These are phyloP conservation scores for Poliocrania exsul DNA, from an alignment of 2,797 vertebrate genomes.

Conservation along the genomic window DNA sequence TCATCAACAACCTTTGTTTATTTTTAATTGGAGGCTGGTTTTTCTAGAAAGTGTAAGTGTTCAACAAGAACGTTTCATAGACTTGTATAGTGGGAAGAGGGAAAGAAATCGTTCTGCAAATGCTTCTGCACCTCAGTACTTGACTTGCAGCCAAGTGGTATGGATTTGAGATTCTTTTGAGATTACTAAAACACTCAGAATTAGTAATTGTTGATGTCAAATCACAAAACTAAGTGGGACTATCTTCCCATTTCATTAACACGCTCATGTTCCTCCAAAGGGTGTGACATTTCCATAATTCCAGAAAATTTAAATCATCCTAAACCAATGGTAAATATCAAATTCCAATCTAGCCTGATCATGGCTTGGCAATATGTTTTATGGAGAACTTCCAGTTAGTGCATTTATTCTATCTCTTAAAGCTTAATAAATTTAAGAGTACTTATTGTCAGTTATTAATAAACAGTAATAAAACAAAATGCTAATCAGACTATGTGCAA, in stretches of 20 bases:
- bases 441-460: background rate
- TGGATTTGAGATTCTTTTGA: background rate
- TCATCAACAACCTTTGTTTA: background rate
- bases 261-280: background rate
- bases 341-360: background rate
- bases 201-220: background rate
- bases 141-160: background rate
- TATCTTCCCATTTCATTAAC: background rate
- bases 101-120: background rate
- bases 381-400: background rate
- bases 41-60: background rate
- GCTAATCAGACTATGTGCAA: background rate
- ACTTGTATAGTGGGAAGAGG: background rate
- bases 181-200: background rate
- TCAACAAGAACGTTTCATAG: background rate
- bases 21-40: background rate
- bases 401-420: background rate
- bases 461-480: background rate
- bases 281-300: background rate
- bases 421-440: background rate
- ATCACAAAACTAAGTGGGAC: background rate
- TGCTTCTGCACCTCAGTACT: background rate
- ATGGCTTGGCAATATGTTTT: background rate
- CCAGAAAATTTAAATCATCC: background rate
- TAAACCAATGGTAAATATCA: background rate